A percentile compares a stretch with the other conserved stretches of the same genome.
These are phyloP conservation scores for Picus viridis DNA, from an alignment of 2,797 vertebrate genomes.

Conservation along the genomic window DNA sequence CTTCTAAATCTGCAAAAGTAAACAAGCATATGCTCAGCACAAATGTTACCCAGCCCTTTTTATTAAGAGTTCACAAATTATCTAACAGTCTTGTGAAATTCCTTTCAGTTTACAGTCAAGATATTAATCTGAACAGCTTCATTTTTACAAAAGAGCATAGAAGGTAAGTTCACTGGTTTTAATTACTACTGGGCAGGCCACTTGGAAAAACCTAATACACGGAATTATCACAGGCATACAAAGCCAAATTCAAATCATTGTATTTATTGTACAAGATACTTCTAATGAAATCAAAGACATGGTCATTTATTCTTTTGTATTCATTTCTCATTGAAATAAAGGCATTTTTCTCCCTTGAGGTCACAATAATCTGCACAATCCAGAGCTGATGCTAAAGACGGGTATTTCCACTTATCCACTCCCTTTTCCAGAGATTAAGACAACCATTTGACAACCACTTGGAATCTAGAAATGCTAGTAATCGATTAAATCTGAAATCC, in stretches of 20 bases:
- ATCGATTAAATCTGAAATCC: constrained; percentile 58
- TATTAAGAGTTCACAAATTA: constrained; percentile 35
- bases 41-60: neutral
- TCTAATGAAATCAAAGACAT: constrained; percentile 6
- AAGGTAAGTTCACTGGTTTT: constrained; percentile 45
- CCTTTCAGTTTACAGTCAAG: constrained; percentile 37
- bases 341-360: constrained; percentile 9
- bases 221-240: neutral
- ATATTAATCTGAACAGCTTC: constrained; percentile 28
- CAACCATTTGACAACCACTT: constrained; percentile 34
- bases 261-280: constrained; percentile 42
- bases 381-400: constrained; percentile 20
- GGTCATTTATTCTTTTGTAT: neutral
- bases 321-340: neutral
- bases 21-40: neutral
- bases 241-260: constrained; percentile 11
- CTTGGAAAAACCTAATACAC: neutral
- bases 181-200: constrained; percentile 38
- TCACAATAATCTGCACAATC: constrained; percentile 16
- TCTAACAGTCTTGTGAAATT: neutral
- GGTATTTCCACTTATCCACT: neutral
- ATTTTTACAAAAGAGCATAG: constrained; percentile 23
- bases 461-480: constrained; percentile 54
- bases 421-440: constrained; percentile 32
- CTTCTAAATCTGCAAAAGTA: constrained; percentile 50